Percentiles rank a stretch among this genome's conserved stretches.
Evolutionary conservation across 2,797 vertebrate species (phyloP).

Genomic region (Notamacropus eugenii): DNA sequence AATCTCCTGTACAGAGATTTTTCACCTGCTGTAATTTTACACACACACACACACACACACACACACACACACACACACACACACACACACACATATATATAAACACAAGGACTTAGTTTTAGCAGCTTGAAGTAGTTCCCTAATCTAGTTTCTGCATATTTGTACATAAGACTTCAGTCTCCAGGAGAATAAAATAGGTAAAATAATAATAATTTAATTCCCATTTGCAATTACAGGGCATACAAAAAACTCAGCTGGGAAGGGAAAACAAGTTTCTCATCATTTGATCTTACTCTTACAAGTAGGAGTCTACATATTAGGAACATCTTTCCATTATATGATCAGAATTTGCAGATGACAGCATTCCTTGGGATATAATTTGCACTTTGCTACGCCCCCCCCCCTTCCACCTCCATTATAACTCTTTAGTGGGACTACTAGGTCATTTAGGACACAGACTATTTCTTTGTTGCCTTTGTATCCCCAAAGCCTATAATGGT

Average conservation of each 20-base stretch:
- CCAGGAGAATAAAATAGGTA: neutral
- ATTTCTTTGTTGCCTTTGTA: neutral
- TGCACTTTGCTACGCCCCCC: neutral
- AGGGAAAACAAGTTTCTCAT: neutral
- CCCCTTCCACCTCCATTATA: neutral
- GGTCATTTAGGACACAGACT: neutral
- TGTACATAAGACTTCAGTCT: neutral
- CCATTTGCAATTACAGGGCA: neutral
- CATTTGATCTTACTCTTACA: neutral
- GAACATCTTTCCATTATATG: neutral
- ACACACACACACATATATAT: no score
- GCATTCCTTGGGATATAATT: neutral
- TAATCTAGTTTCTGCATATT: neutral
- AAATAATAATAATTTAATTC: neutral
- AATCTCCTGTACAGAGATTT: neutral
- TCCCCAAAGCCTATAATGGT: neutral
- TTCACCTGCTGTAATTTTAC: neutral
- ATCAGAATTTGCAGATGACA: neutral
- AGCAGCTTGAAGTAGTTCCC: neutral
- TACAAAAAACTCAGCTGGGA: neutral
- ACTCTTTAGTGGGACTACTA: neutral
- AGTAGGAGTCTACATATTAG: neutral
- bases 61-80: no score
- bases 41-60: neutral
- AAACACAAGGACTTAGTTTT: neutral